Evolutionary conservation across 2,797 vertebrate genomes (phyloP), one percentile per base, ranked within the genome.

Genomic region (Clarias pachynema): DNA sequence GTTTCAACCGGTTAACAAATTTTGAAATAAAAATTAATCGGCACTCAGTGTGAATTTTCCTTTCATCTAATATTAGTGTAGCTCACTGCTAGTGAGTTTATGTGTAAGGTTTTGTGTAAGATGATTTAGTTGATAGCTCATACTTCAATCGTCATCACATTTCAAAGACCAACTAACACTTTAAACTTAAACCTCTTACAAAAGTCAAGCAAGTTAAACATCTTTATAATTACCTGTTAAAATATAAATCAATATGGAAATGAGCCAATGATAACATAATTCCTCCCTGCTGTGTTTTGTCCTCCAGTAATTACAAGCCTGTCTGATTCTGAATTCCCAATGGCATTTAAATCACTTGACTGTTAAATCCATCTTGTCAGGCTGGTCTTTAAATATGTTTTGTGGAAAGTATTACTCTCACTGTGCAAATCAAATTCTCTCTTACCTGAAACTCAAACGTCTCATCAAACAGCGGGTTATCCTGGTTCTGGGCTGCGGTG

Each of bases 401-500:
- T 31, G 31, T 62, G 59, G 12, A 83, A 80, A 53, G 65, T 20
- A 44, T 69, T 15, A 44, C 14, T 65, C 72, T 60, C 53, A 60
- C 34, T 72, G 57, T 84, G 20, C 5, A 66, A 34, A 18, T 26
- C 59, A 79, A 62, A 68, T 18, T 2, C 14, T 31, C n/a, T 72
- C 91, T 89, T 31, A 96, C 95, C 89, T 97, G 97, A 88, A 99
- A 99, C 93, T 99, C 98, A 83, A 99, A 99, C 79, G 96, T 99
- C 92, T 99, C 98, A 20, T 99, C 98, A 87, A 99, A 99, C 90
- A 99, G 96, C 0, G 98, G 98, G 89, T 98, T 96, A 72, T 99
- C 98, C 57, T 97, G 97, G 95, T 99, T 99, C 88, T 99, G 97
- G 37, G 97, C 97, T 10, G 98, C 97, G 0, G 98, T 99, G 88